Evolutionary conservation across 2,113 vertebrate species (phyloP), one percentile per base, ranked within the genome.

Genomic region (Anolis sagrei): DNA sequence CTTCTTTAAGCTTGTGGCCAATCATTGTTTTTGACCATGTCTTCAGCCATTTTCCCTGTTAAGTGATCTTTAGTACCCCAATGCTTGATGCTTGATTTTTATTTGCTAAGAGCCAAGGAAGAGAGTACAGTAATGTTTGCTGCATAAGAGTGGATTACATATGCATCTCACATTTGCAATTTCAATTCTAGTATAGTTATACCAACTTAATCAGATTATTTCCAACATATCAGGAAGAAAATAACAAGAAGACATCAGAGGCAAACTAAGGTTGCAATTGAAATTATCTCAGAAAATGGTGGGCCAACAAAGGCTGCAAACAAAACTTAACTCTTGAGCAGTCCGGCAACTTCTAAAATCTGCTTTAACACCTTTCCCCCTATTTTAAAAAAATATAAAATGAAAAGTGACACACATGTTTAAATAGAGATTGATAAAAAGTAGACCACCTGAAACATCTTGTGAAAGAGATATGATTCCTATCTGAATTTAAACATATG

Each of bases 91-190:
- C 23, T 8, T 64, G 32, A 16, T 19, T 64, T 83, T 77, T 51
- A 73, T 93, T 79, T 13, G 84, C 70, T 36, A 90, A n/a, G 13
- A 83, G 36, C 36, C 54, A 61, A 85, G 51, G 69, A 81, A 80
- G 49, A 61, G 32, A 7, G 77, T 61, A 4, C 18, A 58, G 36
- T 2, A 19, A 54, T n/a, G 70, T 78, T 3, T 61, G 76, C 23
- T n/a, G 21, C 51, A 75, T 68, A 73, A 82, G 51, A 51, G 16
- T 68, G 10, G 49, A 18, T 21, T 69, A 25, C 4, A 23, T n/a
- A 86, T 51, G 58, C 39, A 76, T 11, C 2, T 77, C 6, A 68
- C 32, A 23, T 64, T 44, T 29, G 8, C 18, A 34, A 9, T 23
- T 87, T 90, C 77, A 74, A 61, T 66, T 72, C 64, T 68, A 36